Evolutionary conservation across 2,113 vertebrate genomes (phyloP), one percentile per base, ranked within the genome.

Genomic region (Hydrolagus affinis): DNA sequence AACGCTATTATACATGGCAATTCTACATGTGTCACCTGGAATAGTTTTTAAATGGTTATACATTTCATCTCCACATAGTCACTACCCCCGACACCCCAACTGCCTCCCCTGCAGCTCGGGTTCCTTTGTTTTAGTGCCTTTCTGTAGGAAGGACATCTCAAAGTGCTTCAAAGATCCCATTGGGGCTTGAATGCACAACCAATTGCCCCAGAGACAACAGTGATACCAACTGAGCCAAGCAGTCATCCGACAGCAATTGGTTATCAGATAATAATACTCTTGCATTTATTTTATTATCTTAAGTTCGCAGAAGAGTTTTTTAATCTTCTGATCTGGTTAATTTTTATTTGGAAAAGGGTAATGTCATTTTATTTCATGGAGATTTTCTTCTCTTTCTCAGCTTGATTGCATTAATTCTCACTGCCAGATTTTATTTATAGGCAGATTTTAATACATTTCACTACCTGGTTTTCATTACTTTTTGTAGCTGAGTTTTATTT

Each of bases 391-490:
- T 75, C 73, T 28, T 19, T 62, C 62, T 66, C 60, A 8, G 4
- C 25, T 21, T 19, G 28, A 28, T 19, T 66, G 25, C 60, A 66
- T 32, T 66, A 83, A 83, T 83, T 62, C 17, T 66, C 78, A 66
- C 19, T 28, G 60, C 30, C 32, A 10, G 14, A 83, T 28, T 32
- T 83, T 66, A 66, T 66, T 83, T 64, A 83, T 68, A 68, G 25
- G 25, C 76, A 28, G 59, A 60, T 80, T 80, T 80, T 80, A 80
- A 80, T 80, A 62, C 12, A 80, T 62, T 80, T 80, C 62, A 83
- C 78, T 66, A 66, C 62, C 62, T 17, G n/a, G 78, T 83, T 83
- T 83, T 68, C 78, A 83, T 83, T 83, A 83, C 78, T 66, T 28
- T 60, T 32, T 17, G 32, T 28, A 19, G 78, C 78, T 83, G 14